Conservation (phyloP, 2,888 invertebrate species). For the Orchestes rusci region DNA sequence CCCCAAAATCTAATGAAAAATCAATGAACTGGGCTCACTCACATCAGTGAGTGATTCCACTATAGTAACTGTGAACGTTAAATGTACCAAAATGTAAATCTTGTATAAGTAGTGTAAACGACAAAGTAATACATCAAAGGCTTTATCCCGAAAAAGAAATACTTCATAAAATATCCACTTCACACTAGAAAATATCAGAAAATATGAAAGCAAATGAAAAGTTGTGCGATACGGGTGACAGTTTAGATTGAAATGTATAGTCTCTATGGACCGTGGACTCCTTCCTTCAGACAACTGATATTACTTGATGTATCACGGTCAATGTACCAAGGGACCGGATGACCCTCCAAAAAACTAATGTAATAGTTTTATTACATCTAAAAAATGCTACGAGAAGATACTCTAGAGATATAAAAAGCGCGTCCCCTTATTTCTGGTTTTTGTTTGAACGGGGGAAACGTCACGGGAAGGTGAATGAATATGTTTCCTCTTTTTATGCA, state of each 20-base stretch:
- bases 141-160: no score
- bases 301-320: constrained; percentile 47
- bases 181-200: no score
- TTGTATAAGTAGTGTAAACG: no score
- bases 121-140: no score
- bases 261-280: constrained; percentile 39
- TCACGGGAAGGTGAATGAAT: constrained; percentile 22
- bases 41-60: no score
- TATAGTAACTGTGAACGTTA: no score
- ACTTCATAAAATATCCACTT: no score
- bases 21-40: no score
- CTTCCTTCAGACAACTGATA: constrained; percentile 44
- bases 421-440: constrained; percentile 9
- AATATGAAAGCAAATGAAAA: constrained; percentile 19
- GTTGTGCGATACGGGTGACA: constrained; percentile 34
- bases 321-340: constrained; percentile 41
- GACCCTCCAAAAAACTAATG: constrained; percentile 44
- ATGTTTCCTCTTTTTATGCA: constrained; percentile 20
- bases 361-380: constrained; percentile 45
- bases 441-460: constrained; percentile 19
- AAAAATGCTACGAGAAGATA: constrained; percentile 33
- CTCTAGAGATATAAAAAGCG: constrained; percentile 21
- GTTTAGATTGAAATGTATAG: constrained; percentile 45
- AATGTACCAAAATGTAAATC: no score
- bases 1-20: no score